Conservation (phyloP, 1,140 invertebrate species). For the Bombus superbus region DNA sequence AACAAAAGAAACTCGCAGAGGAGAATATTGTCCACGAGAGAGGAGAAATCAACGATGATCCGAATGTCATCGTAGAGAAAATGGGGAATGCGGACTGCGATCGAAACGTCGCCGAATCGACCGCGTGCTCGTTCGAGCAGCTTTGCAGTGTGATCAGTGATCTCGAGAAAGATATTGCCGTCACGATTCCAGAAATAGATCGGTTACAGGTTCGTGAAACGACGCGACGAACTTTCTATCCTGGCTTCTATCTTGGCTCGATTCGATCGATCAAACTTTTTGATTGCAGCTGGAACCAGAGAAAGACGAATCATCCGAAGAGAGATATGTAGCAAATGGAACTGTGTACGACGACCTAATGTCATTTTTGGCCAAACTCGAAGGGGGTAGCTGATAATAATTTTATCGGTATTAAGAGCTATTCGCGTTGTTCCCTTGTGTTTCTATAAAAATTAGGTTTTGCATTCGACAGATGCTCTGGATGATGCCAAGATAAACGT, state of each 20-base stretch:
- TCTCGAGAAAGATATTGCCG: constrained; percentile 68
- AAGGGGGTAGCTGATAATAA: constrained; percentile 59
- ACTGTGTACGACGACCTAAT: constrained; percentile 79
- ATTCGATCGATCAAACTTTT: constrained; percentile 50
- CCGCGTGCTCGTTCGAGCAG: constrained; percentile 72
- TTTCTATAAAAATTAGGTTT: neutral
- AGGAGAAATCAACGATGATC: neutral
- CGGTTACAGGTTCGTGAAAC: constrained; percentile 3
- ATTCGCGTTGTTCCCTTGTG: neutral
- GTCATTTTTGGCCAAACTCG: constrained; percentile 72
- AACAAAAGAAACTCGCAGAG: neutral
- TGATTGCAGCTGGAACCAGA: constrained; percentile 70
- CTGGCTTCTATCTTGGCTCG: neutral
- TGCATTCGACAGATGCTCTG: neutral
- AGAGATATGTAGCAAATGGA: constrained; percentile 28
- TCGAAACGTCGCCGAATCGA: constrained; percentile 74
- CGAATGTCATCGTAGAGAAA: neutral
- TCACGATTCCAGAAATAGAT: constrained; percentile 25
- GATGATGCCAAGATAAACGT: neutral
- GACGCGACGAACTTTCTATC: too few relatives aligned
- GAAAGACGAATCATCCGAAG: constrained; percentile 67
- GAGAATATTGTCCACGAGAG: neutral
- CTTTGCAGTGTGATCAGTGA: constrained; percentile 75
- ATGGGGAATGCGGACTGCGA: constrained; percentile 64
- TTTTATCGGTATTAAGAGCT: neutral